These are phyloP conservation scores for Tenualosa ilisha DNA, from an alignment of 2,797 vertebrate species.

Conservation along the genomic window DNA sequence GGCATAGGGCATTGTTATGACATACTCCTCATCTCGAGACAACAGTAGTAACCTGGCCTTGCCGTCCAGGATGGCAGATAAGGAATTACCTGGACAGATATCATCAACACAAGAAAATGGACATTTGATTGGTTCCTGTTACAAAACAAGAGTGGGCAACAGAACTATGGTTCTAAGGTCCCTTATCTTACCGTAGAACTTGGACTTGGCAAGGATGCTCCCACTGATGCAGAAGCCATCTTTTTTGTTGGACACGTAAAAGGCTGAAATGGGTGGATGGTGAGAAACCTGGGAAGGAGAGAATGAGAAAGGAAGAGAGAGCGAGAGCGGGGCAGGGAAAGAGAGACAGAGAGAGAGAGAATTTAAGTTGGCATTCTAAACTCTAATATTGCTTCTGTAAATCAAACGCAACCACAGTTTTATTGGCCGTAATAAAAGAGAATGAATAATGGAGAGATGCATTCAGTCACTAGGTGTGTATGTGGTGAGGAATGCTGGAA, in stretches of 20 bases:
- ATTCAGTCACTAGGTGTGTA: neutral
- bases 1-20: constrained; percentile 96
- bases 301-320: too few relatives aligned
- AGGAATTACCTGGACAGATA: constrained; percentile 84
- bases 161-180: neutral
- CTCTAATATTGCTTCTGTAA: too few relatives aligned
- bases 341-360: too few relatives aligned
- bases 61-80: constrained; percentile 93
- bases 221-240: constrained; percentile 93
- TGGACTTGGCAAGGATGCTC: constrained; percentile 92
- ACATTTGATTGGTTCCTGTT: neutral
- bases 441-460: neutral
- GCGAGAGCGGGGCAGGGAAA: too few relatives aligned
- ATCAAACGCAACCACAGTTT: neutral
- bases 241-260: constrained; percentile 93
- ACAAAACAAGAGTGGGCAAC: neutral
- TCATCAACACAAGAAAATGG: neutral
- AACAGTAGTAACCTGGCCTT: constrained; percentile 88
- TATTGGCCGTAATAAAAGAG: neutral
- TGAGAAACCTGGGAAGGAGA: constrained; percentile 85
- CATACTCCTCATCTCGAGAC: constrained; percentile 86
- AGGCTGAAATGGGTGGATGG: constrained; percentile 94
- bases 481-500: neutral
- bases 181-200: constrained; percentile 86
- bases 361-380: neutral